Base-by-base conservation (phyloP, 2,888 invertebrate genomes). In the Eubasilissa splendida region DNA sequence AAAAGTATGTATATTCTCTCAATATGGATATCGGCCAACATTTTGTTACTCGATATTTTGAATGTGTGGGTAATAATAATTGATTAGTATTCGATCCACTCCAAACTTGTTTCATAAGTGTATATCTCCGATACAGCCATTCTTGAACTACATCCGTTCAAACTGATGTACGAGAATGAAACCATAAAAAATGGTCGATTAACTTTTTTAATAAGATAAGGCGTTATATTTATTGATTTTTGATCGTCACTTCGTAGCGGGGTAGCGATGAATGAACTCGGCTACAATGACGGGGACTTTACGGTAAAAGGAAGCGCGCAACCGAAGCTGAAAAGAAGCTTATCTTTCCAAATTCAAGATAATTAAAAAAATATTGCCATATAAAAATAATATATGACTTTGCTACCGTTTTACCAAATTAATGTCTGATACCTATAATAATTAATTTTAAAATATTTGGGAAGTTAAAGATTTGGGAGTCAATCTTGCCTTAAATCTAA, bases 221-320 rank as follows among this genome's bases (percentile, higher is more conserved):
- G 76, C 79, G 81, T 79, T 33, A 79, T 81, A 76, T 78, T 79
- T 81, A 81, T 81, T 79, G 81, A 76, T 75, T 81, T 76, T 79
- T 79, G 81, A 79, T 79, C 70, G 81, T 70, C 79, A 81, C 71
- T 74, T 60, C 68, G 54, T 73, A 54, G 80, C 52, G 8, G 42
- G 42, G 58, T 58, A 58, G 71, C 70, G 78, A 81, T 81, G 78
- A 81, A 81, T 81, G 78, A 68, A 77, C 73, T 77, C 50, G 12
- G 50, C n/a, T 14, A 31, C 58, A 33, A 5, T 42, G 56, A 79
- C 66, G 74, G 75, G 63, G 65, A 50, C 79, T 22, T 7, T 66
- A 65, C 75, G 22, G 56, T 75, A 14, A 12, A 56, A 33, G 33
- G 65, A 53, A 73, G 12, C 8, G 56, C 3, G 31, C 22, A 12